Evolutionary conservation across 1,140 invertebrate species (phyloP), one percentile per base, ranked within the genome.

Genomic region (Kradibia gibbosae): DNA sequence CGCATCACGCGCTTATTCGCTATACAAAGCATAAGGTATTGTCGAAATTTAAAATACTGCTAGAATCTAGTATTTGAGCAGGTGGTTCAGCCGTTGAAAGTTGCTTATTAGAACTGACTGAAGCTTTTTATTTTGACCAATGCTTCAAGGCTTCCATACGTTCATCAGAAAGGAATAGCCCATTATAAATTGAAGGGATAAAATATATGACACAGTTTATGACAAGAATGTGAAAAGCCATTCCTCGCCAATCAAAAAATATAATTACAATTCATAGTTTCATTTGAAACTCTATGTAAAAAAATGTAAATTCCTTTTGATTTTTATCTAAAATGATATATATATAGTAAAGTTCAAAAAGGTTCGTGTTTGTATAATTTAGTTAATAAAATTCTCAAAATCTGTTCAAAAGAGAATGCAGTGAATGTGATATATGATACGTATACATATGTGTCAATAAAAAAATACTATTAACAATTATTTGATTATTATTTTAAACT

Each of bases 31-130:
- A 75, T 36, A 34, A 42, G 55, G 36, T 60, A 60, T 75, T 60
- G 60, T 42, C 36, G 50, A 60, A 60, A 42, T 75, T 75, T 10
- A 60, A 60, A 60, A 60, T 42, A 55, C 50, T n/a, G 15, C n/a
- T n/a, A 3, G 55, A 55, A 48, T 1, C 11, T 10, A 22, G 0
- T 60, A 60, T 60, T 8, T 50, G 10, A 1, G 11, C 55, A 75
- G 73, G 22, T 75, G 55, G n/a, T 0, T 42, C 28, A n/a, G 20
- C 10, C 13, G 22, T 15, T 20, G 25, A 73, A 50, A 73, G 62
- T 67, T 7, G 36, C 5, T 22, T 34, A 4, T 67, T 67, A 39
- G 36, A 8, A 4, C 17, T 31, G 34, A 62, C 8, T 34, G 28
- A 62, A 13, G 28, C 28, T 34, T 62, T n/a, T 62, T 34, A 10